phyloP scores from a whole-genome alignment of 1,140 invertebrate genomes.

The Batillaria attramentaria region DNA sequence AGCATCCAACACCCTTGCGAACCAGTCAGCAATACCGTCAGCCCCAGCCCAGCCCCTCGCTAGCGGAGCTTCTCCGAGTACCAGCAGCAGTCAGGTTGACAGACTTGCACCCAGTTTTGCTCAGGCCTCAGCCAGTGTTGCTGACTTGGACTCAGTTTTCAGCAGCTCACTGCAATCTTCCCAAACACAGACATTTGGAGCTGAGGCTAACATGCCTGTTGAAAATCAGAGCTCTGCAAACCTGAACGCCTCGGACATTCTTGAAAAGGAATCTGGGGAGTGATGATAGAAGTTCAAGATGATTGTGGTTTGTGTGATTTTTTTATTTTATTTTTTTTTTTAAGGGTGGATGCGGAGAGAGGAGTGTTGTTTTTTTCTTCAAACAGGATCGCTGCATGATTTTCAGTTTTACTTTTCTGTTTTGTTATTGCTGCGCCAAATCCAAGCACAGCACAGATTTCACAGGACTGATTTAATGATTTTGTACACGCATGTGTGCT shows the following conservation, averaged over 20 bases:
- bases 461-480: no score
- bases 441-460: no score
- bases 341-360: not conserved
- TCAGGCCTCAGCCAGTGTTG: not conserved
- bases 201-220: not conserved
- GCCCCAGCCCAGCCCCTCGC: not conserved
- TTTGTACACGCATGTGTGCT: no score
- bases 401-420: not conserved
- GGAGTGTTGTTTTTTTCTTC: not conserved
- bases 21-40: slow-evolving; percentile 7
- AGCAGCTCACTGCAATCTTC: not conserved
- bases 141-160: slow-evolving; percentile 15
- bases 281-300: no score
- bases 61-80: not conserved
- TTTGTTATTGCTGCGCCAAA: no score
- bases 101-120: no score
- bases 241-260: not conserved
- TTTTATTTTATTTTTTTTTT: no score
- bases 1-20: not conserved
- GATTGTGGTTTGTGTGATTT: no score
- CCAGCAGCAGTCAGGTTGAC: not conserved
- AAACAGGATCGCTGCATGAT: not conserved
- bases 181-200: no score
- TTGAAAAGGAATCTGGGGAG: slow-evolving; percentile 14
- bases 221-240: not conserved